These are phyloP conservation scores for Hypena proboscidalis DNA, from an alignment of 2,888 invertebrate species.

Conservation along the genomic window DNA sequence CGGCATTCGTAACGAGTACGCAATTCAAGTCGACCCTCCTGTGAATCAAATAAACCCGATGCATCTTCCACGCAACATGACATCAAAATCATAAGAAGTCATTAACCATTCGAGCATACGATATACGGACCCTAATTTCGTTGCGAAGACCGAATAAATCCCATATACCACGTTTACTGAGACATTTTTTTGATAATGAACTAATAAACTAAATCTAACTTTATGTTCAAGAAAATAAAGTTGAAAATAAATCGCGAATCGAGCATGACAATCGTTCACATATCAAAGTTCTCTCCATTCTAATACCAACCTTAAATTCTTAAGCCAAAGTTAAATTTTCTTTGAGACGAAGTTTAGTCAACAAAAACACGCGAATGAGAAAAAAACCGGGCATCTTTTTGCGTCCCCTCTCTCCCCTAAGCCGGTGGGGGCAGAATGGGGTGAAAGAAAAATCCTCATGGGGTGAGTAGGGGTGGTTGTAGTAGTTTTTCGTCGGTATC, in stretches of 20 bases:
- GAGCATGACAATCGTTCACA: conserved; percentile 73
- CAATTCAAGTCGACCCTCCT: conserved; percentile 59
- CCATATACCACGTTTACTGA: conserved; percentile 72
- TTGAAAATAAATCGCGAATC: conserved; percentile 36
- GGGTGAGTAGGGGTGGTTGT: conserved; percentile 57
- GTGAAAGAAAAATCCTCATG: conserved; percentile 74
- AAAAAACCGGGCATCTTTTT: conserved; percentile 82
- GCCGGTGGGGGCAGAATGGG: conserved; percentile 64
- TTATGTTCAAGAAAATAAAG: conserved; percentile 21
- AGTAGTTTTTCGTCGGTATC: conserved; percentile 84
- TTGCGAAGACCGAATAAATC: conserved; percentile 64
- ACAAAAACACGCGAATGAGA: conserved; percentile 76
- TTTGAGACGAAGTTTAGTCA: conserved; percentile 53
- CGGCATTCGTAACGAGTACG: conserved; percentile 47
- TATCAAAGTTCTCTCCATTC: conserved; percentile 43
- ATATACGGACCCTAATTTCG: conserved; percentile 72
- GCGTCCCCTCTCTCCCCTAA: conserved; percentile 74
- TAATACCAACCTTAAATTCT: conserved; percentile 38
- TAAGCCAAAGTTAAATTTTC: conserved; percentile 41
- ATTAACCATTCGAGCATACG: conserved; percentile 75
- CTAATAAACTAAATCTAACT: conserved; percentile 37
- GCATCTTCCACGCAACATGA: conserved; percentile 75
- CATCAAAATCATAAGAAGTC: conserved; percentile 83
- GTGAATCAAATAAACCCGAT: conserved; percentile 66
- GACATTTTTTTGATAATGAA: conserved; percentile 55